Base-by-base conservation (phyloP, 2,113 vertebrate genomes). In the Siphamia tubifer region DNA sequence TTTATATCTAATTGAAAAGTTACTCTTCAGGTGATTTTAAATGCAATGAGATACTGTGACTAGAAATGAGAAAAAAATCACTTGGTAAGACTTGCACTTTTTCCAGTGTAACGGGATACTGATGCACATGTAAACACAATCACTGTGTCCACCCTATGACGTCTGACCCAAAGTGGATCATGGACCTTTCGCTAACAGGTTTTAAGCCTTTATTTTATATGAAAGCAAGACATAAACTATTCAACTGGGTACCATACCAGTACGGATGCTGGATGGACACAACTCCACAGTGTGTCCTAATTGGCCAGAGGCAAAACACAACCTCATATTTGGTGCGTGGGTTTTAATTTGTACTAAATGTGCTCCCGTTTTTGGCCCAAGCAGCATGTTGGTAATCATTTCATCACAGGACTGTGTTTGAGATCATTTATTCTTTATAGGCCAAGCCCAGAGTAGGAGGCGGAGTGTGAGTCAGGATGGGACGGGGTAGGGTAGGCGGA, bases 371-470 rank as follows among this genome's bases (percentile, higher is more conserved):
- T 39, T 12, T 15, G 8, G 5, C 19, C 27, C 30, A 47, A 16
- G 28, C 16, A 42, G 11, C 4, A 35, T 12, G 5, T 10, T 3
- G 5, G n/a, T n/a, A 4, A 8, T 9, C 10, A 19, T 36, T 25
- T 45, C 13, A 56, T 8, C 16, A 27, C 13, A 39, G 35, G 32
- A 9, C 4, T 1, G 1, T 53, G 19, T 77, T 74, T n/a, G n/a
- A n/a, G n/a, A n/a, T n/a, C n/a, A n/a, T n/a, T n/a, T n/a, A 85
- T 57, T 89, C 86, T 34, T 85, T 90, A 54, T 87, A 90, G 25
- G 85, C 86, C 72, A 89, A 58, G 2, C 87, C 89, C 3, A 87
- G 31, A 45, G 70, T 87, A 11, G 86, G 86, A 7, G 86, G 81
- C 0, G 87, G 84, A 1, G 86, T 83, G 62, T 86, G 83, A 56